Evolutionary conservation across 2,888 invertebrate genomes (phyloP).

Genomic region (Toxonevra muliebris): DNA sequence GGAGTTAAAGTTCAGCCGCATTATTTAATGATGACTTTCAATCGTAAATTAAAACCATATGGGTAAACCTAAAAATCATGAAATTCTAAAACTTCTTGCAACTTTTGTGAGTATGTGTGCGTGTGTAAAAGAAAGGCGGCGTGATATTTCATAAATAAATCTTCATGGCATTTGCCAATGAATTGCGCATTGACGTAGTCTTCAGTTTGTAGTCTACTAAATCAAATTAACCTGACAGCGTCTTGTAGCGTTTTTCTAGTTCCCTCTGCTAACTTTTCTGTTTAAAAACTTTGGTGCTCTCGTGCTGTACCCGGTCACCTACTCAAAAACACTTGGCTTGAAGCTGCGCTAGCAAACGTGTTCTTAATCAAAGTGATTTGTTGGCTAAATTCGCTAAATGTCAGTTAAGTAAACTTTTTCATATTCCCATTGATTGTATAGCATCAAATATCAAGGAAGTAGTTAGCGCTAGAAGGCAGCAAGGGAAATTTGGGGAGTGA

Average conservation of each 20-base stretch:
- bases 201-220: slow-evolving; percentile 4
- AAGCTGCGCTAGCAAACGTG: not conserved
- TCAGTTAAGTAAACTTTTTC: no score
- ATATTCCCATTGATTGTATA: no score
- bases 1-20: no score
- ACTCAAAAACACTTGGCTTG: slow-evolving; percentile 8
- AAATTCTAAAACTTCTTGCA: no score
- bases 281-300: not conserved
- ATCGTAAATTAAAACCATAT: no score
- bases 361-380: not conserved
- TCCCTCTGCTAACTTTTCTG: not conserved
- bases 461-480: no score
- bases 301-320: slow-evolving; percentile 16
- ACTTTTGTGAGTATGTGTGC: no score
- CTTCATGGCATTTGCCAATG: not conserved
- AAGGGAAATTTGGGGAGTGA: no score
- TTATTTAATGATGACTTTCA: no score
- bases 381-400: no score
- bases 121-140: not conserved
- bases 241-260: not conserved
- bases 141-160: slow-evolving; percentile 15
- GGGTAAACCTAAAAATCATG: no score
- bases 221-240: slow-evolving; percentile 11
- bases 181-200: not conserved
- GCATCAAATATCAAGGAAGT: no score